Evolutionary conservation across 1,140 invertebrate genomes (phyloP), one percentile per base, ranked within the genome.

Genomic region (Drosophila bifasciata): DNA sequence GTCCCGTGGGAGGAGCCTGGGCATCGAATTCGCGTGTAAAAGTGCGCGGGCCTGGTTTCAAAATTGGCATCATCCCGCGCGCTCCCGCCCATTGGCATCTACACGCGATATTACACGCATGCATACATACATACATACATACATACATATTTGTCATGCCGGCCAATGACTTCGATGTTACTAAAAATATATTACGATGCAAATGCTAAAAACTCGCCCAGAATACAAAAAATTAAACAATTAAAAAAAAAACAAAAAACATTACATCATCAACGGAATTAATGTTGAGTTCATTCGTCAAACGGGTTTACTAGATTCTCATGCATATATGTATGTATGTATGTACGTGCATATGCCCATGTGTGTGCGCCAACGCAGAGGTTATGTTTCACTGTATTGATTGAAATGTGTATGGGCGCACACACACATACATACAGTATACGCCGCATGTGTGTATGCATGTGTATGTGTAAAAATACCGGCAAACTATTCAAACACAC

Each of bases 201-300:
- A 67, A 55, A 16, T 15, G 23, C n/a, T 15, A 36, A 17, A 5
- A 6, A 16, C n/a, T 19, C 32, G 15, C 44, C 21, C 23, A 40
- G 23, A 32, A 39, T 64, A 19, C 7, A 9, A 8, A 28, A 28
- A 28, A 28, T 28, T 8, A 25, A 2, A n/a, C n/a, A n/a, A n/a
- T n/a, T 3, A 28, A 28, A 9, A 49, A 11, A 16, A 32, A 59
- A 25, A 49, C 50, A 59, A 25, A 49, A 50, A 60, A 59, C 44
- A 83, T 83, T 83, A 83, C 79, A 83, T 83, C 79, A 83, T 84
- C 79, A 48, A 52, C 81, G 48, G 45, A 75, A 67, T 83, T 71
- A 60, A 79, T 74, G 45, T 78, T 62, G 49, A 64, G 76, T 79
- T 79, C 49, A 56, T 83, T 79, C 58, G 58, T 60, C 57, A 83